These are phyloP conservation scores for Phenganax stokvisi DNA, from an alignment of 92 coral and sea anemone genomes.

Conservation along the genomic window DNA sequence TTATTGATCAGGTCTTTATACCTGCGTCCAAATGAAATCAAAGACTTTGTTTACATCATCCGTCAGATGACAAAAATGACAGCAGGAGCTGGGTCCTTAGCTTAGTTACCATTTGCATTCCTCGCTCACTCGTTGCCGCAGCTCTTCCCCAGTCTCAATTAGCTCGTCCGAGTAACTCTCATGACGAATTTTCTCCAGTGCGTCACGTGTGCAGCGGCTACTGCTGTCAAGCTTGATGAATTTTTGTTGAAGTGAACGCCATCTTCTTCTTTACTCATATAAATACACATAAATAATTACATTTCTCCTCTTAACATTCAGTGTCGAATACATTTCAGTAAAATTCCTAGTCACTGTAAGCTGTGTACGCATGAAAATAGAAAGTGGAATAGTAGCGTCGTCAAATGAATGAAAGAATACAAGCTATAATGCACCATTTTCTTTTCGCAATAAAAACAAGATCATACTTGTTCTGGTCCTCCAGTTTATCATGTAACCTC, in stretches of 20 bases:
- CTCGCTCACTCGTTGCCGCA: conserved; percentile 95
- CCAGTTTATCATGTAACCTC: conserved; percentile 77
- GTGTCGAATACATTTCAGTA: too few species aligned
- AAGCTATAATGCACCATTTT: too few species aligned
- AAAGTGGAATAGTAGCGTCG: too few species aligned
- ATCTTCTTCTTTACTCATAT: conserved; percentile 58
- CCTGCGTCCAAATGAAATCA: conserved; percentile 41
- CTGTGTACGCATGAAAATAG: too few species aligned
- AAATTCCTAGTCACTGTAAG: too few species aligned
- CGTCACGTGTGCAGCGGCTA: conserved; percentile 64
- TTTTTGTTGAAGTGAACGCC: conserved; percentile 76
- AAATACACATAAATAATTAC: neutral
- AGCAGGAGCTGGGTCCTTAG: neutral
- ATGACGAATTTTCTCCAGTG: conserved; percentile 76
- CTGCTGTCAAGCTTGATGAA: conserved; percentile 77
- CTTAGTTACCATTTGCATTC: conserved; percentile 80
- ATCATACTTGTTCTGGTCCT: conserved; percentile 78
- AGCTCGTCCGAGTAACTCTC: conserved; percentile 61
- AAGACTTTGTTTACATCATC: neutral
- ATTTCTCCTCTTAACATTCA: neutral
- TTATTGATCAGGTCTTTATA: conserved; percentile 80
- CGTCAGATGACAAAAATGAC: too few species aligned
- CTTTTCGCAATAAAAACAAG: too few species aligned
- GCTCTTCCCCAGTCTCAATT: conserved; percentile 84
- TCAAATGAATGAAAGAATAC: too few species aligned